Evolutionary conservation across 2,888 invertebrate genomes (phyloP).

Genomic region (Parnassius orleans): DNA sequence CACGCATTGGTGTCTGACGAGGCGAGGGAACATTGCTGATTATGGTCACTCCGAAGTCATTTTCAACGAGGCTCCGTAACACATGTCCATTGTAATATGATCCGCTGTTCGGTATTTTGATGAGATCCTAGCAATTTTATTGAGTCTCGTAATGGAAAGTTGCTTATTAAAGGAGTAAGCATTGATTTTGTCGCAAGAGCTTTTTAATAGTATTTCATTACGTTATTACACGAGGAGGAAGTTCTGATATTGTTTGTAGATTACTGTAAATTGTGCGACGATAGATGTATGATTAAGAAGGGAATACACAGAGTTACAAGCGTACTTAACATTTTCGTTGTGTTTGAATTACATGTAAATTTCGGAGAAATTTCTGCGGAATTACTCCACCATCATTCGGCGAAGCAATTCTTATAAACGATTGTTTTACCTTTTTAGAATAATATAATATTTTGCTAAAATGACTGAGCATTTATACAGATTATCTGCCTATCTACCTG

Average conservation of each 20-base stretch:
- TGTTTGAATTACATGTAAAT: too few relatives aligned
- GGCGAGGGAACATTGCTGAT: conserved; percentile 11
- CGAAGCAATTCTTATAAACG: too few relatives aligned
- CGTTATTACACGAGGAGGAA: conserved; percentile 9
- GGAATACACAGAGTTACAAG: background rate
- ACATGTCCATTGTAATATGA: conserved; percentile 56
- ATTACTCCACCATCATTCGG: too few relatives aligned
- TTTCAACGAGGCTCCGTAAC: conserved; percentile 52
- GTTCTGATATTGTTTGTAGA: conserved; percentile 15
- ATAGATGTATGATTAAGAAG: conserved; percentile 7
- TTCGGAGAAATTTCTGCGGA: too few relatives aligned
- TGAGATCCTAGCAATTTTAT: conserved; percentile 55
- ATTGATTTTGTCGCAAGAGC: conserved; percentile 16
- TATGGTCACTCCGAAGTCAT: conserved; percentile 38
- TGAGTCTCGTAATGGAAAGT: conserved; percentile 46
- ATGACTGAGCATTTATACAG: too few relatives aligned
- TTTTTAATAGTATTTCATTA: conserved; percentile 17
- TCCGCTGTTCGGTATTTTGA: conserved; percentile 68
- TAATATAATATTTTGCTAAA: too few relatives aligned
- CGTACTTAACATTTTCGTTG: too few relatives aligned
- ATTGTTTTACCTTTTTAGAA: too few relatives aligned
- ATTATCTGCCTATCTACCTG: too few relatives aligned
- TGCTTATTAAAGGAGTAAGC: conserved; percentile 42
- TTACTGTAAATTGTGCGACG: conserved; percentile 15
- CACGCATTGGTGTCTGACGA: conserved; percentile 11